Evolutionary conservation across 2,797 vertebrate species (phyloP).

Genomic region (Peromyscus eremicus): DNA sequence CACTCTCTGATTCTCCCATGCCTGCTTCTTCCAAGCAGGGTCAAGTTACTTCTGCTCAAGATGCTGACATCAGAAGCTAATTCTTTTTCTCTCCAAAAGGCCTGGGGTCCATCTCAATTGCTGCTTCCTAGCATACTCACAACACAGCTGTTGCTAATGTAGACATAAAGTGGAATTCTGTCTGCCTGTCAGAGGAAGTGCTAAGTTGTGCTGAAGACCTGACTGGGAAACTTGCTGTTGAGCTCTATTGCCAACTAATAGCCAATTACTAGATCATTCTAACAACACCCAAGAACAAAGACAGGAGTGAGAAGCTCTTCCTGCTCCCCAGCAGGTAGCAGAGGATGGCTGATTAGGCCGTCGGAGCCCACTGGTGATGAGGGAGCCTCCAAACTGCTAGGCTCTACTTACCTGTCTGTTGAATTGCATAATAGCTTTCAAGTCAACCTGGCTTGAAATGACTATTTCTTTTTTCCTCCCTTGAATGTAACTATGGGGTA

Average conservation of each 20-base stretch:
- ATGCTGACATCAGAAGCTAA: slow-evolving; percentile 30
- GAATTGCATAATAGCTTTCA: slow-evolving; percentile 57
- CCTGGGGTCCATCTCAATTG: not conserved
- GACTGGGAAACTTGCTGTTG: slow-evolving; percentile 32
- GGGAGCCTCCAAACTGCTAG: not conserved
- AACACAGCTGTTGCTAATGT: not conserved
- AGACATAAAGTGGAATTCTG: not conserved
- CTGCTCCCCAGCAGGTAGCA: slow-evolving; percentile 32
- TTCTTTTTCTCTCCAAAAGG: slow-evolving; percentile 5
- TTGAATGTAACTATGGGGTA: slow-evolving; percentile 50
- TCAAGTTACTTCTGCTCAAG: not conserved
- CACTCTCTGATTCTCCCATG: not conserved
- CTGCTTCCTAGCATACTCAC: not conserved
- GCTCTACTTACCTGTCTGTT: slow-evolving; percentile 35
- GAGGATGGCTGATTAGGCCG: not conserved
- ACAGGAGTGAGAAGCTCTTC: not conserved
- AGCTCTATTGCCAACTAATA: not conserved
- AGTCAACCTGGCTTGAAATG: slow-evolving; percentile 56
- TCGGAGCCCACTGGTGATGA: not conserved
- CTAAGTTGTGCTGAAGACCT: not conserved
- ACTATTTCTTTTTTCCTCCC: slow-evolving; percentile 45
- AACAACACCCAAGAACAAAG: slow-evolving; percentile 15
- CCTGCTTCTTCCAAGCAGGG: not conserved
- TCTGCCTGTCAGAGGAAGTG: not conserved
- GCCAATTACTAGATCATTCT: slow-evolving; percentile 26